Evolutionary conservation across 2,797 vertebrate species (phyloP).

Genomic region (Pipistrellus kuhlii): DNA sequence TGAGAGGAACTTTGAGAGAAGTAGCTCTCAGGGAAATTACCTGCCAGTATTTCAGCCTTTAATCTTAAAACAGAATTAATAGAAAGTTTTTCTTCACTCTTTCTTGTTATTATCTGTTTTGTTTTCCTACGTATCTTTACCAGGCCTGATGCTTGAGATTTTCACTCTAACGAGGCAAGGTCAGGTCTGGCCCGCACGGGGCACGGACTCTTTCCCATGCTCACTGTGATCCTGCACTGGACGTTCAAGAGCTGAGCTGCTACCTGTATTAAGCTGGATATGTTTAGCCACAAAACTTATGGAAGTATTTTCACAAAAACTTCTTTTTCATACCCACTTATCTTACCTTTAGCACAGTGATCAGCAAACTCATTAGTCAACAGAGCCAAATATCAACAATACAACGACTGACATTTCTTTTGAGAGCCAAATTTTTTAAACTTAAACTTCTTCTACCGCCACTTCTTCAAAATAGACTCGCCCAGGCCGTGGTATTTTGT

Average conservation of each 20-base stretch:
- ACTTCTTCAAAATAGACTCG: too few species aligned
- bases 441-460: too few species aligned
- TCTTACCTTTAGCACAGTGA: neutral
- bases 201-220: neutral
- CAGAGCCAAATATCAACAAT: too few species aligned
- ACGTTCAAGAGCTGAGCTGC: neutral
- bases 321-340: neutral
- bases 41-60: neutral
- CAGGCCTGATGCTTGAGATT: neutral
- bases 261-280: neutral
- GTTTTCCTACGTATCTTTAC: neutral
- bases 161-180: neutral
- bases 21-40: neutral
- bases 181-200: neutral
- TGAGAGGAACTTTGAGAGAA: neutral
- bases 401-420: too few species aligned
- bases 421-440: too few species aligned
- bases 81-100: neutral
- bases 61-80: conserved; percentile 13
- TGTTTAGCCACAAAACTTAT: neutral
- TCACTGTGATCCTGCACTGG: rapidly evolving
- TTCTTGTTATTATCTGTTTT: neutral
- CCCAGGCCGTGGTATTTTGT: too few species aligned
- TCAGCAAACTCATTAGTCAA: too few species aligned
- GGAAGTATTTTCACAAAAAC: neutral